Conservation (phyloP, 2,888 invertebrate species). For the Entomobrya proxima region DNA sequence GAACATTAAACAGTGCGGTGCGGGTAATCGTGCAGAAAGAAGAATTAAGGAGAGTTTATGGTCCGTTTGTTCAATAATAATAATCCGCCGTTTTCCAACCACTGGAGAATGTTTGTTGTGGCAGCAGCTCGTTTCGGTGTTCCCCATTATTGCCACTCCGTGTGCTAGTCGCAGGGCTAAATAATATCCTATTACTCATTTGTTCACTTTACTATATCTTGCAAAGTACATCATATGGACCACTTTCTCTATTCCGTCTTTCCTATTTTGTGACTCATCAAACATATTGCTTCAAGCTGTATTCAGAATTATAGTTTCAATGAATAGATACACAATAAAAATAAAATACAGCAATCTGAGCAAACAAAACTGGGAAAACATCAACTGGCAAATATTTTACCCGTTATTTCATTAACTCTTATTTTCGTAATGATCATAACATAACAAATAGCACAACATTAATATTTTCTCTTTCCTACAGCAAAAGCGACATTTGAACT, state of each 20-base stretch:
- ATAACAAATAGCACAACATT: too few species aligned
- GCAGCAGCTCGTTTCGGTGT: conserved; percentile 30
- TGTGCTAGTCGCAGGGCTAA: neutral
- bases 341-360: too few species aligned
- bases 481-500: too few species aligned
- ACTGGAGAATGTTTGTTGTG: conserved; percentile 55
- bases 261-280: too few species aligned
- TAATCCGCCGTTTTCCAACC: conserved; percentile 52
- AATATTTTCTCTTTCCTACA: too few species aligned
- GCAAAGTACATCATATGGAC: neutral
- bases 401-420: too few species aligned
- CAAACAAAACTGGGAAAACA: too few species aligned
- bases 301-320: too few species aligned
- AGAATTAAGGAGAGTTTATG: conserved; percentile 60
- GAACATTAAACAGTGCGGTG: neutral
- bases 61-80: conserved; percentile 70
- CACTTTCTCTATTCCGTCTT: neutral
- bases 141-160: neutral
- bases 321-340: too few species aligned
- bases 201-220: neutral
- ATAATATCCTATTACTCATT: conserved; percentile 51
- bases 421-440: too few species aligned
- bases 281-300: too few species aligned
- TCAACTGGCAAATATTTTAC: too few species aligned
- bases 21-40: conserved; percentile 5